A percentile compares a stretch with the other conserved stretches of the same genome.
Evolutionary conservation across 2,888 invertebrate genomes (phyloP).

Genomic region (Poecilobothrus nobilitatus): DNA sequence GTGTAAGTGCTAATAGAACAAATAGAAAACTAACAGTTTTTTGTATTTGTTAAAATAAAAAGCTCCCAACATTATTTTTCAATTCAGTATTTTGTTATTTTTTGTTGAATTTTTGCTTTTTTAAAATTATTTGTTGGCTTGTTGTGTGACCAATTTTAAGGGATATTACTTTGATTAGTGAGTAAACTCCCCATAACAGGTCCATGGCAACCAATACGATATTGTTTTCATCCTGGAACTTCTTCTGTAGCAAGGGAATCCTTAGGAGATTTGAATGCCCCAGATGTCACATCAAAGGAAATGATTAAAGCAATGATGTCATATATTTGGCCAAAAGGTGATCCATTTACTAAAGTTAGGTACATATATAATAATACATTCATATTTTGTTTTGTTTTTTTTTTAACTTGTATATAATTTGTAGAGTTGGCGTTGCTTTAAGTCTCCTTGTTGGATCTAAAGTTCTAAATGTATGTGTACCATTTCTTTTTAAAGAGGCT

Average conservation of each 20-base stretch:
- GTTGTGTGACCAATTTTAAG: slow-evolving; percentile 39
- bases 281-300: slow-evolving; percentile 59
- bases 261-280: slow-evolving; percentile 54
- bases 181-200: slow-evolving; percentile 36
- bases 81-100: neutral
- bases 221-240: slow-evolving; percentile 88
- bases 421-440: slow-evolving; percentile 75
- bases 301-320: slow-evolving; percentile 82
- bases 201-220: slow-evolving; percentile 47
- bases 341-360: slow-evolving; percentile 38
- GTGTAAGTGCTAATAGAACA: no score
- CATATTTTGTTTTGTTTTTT: no score
- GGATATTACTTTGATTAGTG: slow-evolving; percentile 41
- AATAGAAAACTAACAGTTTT: no score
- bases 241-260: slow-evolving; percentile 48
- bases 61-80: slow-evolving; percentile 3
- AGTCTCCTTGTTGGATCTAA: slow-evolving; percentile 74
- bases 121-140: slow-evolving; percentile 28
- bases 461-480: slow-evolving; percentile 82
- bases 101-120: slow-evolving; percentile 7
- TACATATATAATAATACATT: slow-evolving; percentile 21
- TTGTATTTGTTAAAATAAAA: no score
- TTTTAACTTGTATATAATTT: slow-evolving; percentile 34
- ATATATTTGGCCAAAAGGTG: slow-evolving; percentile 92
- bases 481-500: slow-evolving; percentile 90